phyloP scores from a whole-genome alignment of 2,888 invertebrate genomes.

The Andrena marginata region DNA sequence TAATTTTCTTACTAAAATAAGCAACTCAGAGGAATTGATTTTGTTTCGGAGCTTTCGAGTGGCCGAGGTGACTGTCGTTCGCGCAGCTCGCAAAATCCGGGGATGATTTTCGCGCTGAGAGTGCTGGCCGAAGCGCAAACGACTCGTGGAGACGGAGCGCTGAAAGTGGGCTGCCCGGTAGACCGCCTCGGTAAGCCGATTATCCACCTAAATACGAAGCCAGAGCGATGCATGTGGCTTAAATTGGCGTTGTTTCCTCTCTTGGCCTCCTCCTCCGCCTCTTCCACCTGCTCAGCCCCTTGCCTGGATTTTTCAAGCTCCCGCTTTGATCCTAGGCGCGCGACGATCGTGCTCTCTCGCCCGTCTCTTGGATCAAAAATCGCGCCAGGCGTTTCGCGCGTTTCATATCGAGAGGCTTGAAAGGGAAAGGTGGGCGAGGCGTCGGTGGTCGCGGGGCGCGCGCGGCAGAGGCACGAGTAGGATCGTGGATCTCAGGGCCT shows the following conservation, averaged over 20 bases:
- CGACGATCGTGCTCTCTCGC: too few relatives aligned
- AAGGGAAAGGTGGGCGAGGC: too few relatives aligned
- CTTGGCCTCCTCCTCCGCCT: constrained; percentile 32
- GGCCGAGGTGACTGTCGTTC: background rate
- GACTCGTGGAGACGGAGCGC: constrained; percentile 40
- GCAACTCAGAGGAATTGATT: background rate
- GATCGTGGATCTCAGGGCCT: background rate
- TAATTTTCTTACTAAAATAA: too few relatives aligned
- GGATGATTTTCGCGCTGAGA: constrained; percentile 14
- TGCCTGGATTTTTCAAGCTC: constrained; percentile 38
- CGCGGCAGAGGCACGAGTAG: background rate
- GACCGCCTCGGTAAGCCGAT: constrained; percentile 83
- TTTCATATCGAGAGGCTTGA: too few relatives aligned
- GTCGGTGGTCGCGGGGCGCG: too few relatives aligned
- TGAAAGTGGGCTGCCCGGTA: constrained; percentile 73
- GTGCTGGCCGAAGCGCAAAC: constrained; percentile 17
- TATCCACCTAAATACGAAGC: constrained; percentile 85
- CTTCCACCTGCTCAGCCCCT: constrained; percentile 40
- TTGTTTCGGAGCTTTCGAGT: background rate
- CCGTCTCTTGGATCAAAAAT: too few relatives aligned
- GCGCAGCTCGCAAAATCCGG: background rate
- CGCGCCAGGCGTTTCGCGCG: too few relatives aligned
- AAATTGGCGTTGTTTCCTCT: constrained; percentile 79
- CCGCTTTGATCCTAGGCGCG: background rate
- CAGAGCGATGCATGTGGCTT: constrained; percentile 83